phyloP scores from a whole-genome alignment of 2,797 vertebrate genomes.

The Corythornis leucogaster region DNA sequence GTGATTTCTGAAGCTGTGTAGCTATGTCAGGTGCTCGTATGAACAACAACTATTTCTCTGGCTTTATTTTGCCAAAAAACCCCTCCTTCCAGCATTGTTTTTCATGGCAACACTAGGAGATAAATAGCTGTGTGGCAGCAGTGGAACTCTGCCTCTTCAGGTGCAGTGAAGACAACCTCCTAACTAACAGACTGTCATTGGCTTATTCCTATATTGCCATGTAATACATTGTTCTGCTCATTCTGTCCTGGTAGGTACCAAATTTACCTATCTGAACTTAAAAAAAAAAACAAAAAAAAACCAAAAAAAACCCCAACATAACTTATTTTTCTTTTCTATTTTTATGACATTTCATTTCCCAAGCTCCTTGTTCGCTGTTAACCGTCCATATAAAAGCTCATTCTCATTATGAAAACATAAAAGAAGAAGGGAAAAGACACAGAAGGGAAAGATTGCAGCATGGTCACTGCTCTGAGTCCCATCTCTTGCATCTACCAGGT shows the following conservation, averaged over 20 bases:
- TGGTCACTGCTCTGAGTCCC: neutral
- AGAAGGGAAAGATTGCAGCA: neutral
- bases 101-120: neutral
- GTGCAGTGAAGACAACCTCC: neutral
- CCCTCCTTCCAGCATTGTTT: neutral
- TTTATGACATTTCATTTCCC: neutral
- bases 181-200: neutral
- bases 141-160: neutral
- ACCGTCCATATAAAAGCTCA: neutral
- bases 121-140: neutral
- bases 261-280: neutral
- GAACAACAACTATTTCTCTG: neutral
- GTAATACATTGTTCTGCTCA: neutral
- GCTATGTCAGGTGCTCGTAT: neutral
- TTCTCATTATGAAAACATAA: conserved; percentile 29
- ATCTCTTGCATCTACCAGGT: neutral
- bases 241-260: neutral
- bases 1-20: conserved; percentile 23
- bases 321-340: neutral
- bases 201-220: neutral
- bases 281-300: neutral
- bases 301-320: neutral
- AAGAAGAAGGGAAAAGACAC: neutral
- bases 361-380: neutral
- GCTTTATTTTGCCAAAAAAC: conserved; percentile 4